These are phyloP conservation scores for Centropristis striata DNA, from an alignment of 2,113 vertebrate genomes.

Conservation along the genomic window DNA sequence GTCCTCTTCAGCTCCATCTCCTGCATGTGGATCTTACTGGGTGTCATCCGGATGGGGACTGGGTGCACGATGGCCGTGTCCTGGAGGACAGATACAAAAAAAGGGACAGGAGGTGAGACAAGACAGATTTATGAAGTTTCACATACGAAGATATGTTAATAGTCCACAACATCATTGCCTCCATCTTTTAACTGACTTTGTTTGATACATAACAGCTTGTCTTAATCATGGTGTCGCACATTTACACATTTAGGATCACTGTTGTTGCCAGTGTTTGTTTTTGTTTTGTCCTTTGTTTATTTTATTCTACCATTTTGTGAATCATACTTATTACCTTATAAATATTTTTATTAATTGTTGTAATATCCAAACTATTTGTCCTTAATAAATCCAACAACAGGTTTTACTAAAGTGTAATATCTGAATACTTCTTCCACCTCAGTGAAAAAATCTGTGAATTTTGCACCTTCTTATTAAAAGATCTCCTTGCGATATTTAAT, in stretches of 20 bases:
- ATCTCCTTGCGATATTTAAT: neutral
- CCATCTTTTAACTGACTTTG: neutral
- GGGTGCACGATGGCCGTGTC: constrained; percentile 99
- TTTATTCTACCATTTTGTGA: no score
- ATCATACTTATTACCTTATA: no score
- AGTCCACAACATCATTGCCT: neutral
- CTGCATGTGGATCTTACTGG: constrained; percentile 99
- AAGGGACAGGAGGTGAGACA: constrained; percentile 13
- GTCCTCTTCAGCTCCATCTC: constrained; percentile 99
- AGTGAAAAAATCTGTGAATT: neutral
- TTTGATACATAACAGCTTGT: neutral
- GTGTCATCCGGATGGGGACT: constrained; percentile 98
- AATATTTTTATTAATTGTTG: no score
- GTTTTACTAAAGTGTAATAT: no score
- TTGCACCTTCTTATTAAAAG: neutral
- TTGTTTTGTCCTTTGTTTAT: no score
- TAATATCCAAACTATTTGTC: no score
- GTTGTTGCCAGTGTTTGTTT: no score
- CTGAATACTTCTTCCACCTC: no score
- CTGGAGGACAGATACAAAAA: constrained; percentile 73
- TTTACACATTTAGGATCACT: no score
- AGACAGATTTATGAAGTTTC: neutral
- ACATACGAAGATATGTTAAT: neutral
- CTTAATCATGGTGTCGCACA: no score
- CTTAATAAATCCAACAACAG: no score